Conservation (phyloP, 2,888 invertebrate species). For the Atherix ibis region DNA sequence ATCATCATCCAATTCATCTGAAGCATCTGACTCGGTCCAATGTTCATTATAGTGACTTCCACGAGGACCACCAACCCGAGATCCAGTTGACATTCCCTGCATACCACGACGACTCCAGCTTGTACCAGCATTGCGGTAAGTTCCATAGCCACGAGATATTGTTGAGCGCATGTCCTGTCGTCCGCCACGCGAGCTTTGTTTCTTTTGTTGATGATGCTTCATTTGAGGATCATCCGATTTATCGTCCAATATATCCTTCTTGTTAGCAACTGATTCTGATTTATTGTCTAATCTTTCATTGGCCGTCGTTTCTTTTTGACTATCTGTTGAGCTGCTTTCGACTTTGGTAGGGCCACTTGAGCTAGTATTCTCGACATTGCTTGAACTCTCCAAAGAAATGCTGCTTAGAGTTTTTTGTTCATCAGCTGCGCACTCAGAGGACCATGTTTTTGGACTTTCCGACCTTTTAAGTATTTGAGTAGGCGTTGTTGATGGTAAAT, state of each 20-base stretch:
- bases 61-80: constrained; percentile 18
- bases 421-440: constrained; percentile 8
- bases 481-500: constrained; percentile 15
- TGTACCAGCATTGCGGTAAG: constrained; percentile 36
- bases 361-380: constrained; percentile 14
- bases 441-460: constrained; percentile 15
- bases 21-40: constrained; percentile 46
- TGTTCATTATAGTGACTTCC: constrained; percentile 29
- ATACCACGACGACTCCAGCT: constrained; percentile 27
- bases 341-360: constrained; percentile 23
- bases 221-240: constrained; percentile 4
- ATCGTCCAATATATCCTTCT: constrained; percentile 7
- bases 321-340: constrained; percentile 18
- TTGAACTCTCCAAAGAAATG: constrained; percentile 12
- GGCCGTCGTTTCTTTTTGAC: background rate
- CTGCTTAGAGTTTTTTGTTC: constrained; percentile 3
- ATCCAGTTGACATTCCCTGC: no score
- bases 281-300: constrained; percentile 11
- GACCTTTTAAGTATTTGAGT: constrained; percentile 31
- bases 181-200: constrained; percentile 32
- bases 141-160: constrained; percentile 31
- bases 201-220: constrained; percentile 15
- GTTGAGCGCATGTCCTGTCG: constrained; percentile 33
- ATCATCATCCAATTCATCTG: constrained; percentile 61
- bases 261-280: constrained; percentile 15